Evolutionary conservation across 2,797 vertebrate species (phyloP), one percentile per base, ranked within the genome.

Genomic region (Epinephelus awoara): DNA sequence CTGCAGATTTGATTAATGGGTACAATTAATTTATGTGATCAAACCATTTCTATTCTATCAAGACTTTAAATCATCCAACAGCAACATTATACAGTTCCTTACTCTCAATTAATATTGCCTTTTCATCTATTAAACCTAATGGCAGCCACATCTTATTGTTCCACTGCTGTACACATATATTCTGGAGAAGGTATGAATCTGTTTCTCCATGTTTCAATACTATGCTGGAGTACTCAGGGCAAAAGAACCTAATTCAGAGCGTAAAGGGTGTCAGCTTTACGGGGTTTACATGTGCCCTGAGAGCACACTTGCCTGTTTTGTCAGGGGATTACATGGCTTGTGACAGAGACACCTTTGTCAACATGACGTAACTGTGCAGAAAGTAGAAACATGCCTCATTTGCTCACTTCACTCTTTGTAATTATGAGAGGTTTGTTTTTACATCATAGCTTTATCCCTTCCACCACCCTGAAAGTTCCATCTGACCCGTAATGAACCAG

Each of bases 271-370:
- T 68, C 29, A 52, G 72, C 57, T 85, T 83, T 82, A 54, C 40
- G 27, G 55, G 67, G 69, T 77, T 83, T 83, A 82, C 82, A 82
- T 9, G 49, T 79, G 68, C 55, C 75, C 67, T 23, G 5, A 14
- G 29, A 78, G 57, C 77, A 90, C 80, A 83, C 76, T 72, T 55
- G 63, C 40, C 18, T 76, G 75, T 83, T 91, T 85, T 79, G 77
- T 89, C 85, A 66, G 40, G 56, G 85, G 91, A 94, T 94, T 94
- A 91, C 25, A 75, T 40, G 42, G 47, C 42, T 78, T 67, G 15
- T 69, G 91, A 94, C 91, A 95, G 88, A 88, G 74, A 85, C 79
- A 89, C 76, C 88, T 89, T 94, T 94, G 93, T 94, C 52, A 81
- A 79, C 49, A 6, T 92, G 87, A 88, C 21, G n/a, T 84, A 92